Evolutionary conservation across 2,797 vertebrate species (phyloP).

Genomic region (Triplophysa bombifrons): DNA sequence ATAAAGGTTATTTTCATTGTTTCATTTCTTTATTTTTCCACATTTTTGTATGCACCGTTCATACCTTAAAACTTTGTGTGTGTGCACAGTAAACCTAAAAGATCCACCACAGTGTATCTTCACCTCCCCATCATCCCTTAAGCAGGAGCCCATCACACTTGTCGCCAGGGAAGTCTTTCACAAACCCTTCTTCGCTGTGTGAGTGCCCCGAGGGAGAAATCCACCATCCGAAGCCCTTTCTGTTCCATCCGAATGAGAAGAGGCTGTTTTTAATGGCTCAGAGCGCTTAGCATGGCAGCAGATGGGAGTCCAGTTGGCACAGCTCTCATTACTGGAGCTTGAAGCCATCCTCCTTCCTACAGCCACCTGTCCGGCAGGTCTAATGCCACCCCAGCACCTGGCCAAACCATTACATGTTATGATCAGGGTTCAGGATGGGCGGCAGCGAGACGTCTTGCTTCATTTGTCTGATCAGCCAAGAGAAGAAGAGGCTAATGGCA

Average conservation of each 20-base stretch:
- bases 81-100: background rate
- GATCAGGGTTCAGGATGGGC: conserved; percentile 75
- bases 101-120: background rate
- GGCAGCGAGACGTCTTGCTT: conserved; percentile 68
- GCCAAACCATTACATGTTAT: conserved; percentile 71
- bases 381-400: conserved; percentile 79
- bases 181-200: conserved; percentile 37
- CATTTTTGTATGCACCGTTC: too few species aligned
- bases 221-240: conserved; percentile 50
- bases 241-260: conserved; percentile 68
- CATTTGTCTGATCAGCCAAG: conserved; percentile 65
- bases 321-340: conserved; percentile 74
- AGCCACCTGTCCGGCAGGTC: conserved; percentile 78
- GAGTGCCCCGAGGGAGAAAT: conserved; percentile 42
- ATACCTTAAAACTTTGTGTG: conserved; percentile 1
- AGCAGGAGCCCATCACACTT: conserved; percentile 19
- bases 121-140: conserved; percentile 43
- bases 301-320: conserved; percentile 78
- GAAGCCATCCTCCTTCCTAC: conserved; percentile 68
- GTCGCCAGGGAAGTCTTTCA: conserved; percentile 42
- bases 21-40: too few species aligned
- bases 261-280: conserved; percentile 74
- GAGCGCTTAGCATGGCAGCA: conserved; percentile 72
- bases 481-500: conserved; percentile 58
- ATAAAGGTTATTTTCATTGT: too few species aligned